A percentile compares a stretch with the other conserved stretches of the same genome.
Conservation (phyloP, 2,797 vertebrate genomes). For the Chloroceryle amazona region DNA sequence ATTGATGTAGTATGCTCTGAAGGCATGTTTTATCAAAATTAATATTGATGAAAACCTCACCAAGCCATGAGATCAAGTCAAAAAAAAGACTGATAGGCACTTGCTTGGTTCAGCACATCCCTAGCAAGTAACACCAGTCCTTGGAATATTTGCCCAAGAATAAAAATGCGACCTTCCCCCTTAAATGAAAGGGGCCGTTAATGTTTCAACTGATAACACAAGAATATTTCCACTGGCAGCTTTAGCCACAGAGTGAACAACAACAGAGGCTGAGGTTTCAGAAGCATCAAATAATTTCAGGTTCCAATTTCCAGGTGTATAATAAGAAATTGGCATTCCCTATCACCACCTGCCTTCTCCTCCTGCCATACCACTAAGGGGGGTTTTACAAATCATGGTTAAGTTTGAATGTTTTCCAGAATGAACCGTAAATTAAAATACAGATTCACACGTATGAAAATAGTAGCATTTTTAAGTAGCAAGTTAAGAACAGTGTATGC, state of each 20-base stretch:
- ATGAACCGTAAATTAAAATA: not conserved
- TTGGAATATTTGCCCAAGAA: not conserved
- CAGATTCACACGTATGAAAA: not conserved
- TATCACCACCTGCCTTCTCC: not conserved
- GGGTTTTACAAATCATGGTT: not conserved
- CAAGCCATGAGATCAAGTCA: not conserved
- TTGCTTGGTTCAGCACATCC: not conserved
- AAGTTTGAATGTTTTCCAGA: not conserved
- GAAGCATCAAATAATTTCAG: rapidly evolving
- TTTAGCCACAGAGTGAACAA: not conserved
- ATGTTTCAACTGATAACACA: not conserved
- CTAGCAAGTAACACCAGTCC: not conserved
- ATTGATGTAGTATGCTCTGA: not conserved
- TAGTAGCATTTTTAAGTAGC: not conserved
- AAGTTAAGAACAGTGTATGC: not conserved
- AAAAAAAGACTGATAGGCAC: not conserved
- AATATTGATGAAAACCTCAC: not conserved
- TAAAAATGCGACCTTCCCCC: not conserved
- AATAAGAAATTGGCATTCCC: not conserved
- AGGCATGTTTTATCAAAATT: not conserved
- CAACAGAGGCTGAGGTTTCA: not conserved
- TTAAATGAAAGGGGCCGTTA: not conserved
- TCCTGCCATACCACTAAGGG: not conserved
- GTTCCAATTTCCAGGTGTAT: not conserved
- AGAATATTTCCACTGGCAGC: not conserved